These are phyloP conservation scores for Lithophane leautieri DNA, from an alignment of 2,888 invertebrate species.

Conservation along the genomic window DNA sequence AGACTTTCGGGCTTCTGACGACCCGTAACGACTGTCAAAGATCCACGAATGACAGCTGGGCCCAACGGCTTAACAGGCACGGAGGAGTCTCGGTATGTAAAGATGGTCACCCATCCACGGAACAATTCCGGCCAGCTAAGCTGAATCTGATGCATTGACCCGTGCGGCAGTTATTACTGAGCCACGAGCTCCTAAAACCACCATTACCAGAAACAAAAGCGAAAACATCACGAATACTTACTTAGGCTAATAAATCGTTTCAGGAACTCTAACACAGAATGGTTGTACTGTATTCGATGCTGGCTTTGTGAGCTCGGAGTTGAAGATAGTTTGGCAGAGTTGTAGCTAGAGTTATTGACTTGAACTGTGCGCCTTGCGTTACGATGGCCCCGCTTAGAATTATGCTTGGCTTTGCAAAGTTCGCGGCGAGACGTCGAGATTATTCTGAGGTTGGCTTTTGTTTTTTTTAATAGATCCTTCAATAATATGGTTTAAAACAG, in stretches of 20 bases:
- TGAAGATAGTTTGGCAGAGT: slow-evolving; percentile 64
- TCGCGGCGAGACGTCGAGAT: slow-evolving; percentile 6
- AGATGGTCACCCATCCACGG: not conserved
- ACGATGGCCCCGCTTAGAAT: slow-evolving; percentile 60
- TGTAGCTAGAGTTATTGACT: slow-evolving; percentile 67
- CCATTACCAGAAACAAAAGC: slow-evolving; percentile 11
- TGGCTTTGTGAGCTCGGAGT: slow-evolving; percentile 63
- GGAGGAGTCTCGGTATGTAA: not conserved
- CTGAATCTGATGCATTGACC: not conserved
- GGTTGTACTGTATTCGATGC: slow-evolving; percentile 65
- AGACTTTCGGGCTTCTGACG: not conserved
- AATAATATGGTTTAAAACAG: too few relatives aligned
- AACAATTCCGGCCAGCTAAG: not conserved
- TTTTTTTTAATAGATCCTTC: not conserved
- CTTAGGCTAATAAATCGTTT: slow-evolving; percentile 69
- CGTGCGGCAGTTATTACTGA: too few relatives aligned
- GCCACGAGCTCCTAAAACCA: slow-evolving; percentile 2
- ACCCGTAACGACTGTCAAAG: not conserved
- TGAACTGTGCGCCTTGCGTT: slow-evolving; percentile 66
- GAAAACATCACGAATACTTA: slow-evolving; percentile 46
- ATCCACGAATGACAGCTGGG: not conserved
- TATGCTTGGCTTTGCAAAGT: slow-evolving; percentile 54
- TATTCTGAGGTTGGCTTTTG: not conserved
- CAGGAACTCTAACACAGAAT: slow-evolving; percentile 58
- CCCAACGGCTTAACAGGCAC: too few relatives aligned